phyloP scores from a whole-genome alignment of 2,797 vertebrate species.

The Lagorchestes hirsutus region DNA sequence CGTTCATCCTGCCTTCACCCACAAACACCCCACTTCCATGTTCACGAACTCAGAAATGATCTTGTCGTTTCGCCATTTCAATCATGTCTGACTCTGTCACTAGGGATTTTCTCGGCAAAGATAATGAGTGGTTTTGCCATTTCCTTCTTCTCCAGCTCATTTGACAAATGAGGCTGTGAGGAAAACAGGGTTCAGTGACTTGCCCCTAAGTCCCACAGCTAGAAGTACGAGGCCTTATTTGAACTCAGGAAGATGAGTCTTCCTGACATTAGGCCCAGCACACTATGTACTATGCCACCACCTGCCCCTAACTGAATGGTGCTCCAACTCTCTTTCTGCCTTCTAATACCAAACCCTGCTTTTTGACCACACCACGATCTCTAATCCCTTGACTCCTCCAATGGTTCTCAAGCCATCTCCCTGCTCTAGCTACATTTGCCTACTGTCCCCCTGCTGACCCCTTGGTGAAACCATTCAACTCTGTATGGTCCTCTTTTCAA shows the following conservation, averaged over 20 bases:
- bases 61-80: neutral
- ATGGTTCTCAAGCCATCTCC: neutral
- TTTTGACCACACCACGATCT: neutral
- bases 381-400: neutral
- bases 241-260: neutral
- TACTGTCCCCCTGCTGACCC: neutral
- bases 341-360: neutral
- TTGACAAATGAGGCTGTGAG: neutral
- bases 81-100: neutral
- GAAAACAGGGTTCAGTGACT: neutral
- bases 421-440: neutral
- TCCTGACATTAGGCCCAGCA: neutral
- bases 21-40: neutral
- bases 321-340: neutral
- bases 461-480: neutral
- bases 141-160: neutral
- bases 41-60: neutral
- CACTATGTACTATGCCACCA: neutral
- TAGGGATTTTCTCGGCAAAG: neutral
- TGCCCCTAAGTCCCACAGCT: neutral
- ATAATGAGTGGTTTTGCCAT: neutral
- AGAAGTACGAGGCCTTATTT: neutral
- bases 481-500: neutral
- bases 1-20: neutral
- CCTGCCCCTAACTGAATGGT: neutral